Evolutionary conservation across 2,113 vertebrate genomes (phyloP), one percentile per base, ranked within the genome.

Genomic region (Rhinolophus ferrumequinum): DNA sequence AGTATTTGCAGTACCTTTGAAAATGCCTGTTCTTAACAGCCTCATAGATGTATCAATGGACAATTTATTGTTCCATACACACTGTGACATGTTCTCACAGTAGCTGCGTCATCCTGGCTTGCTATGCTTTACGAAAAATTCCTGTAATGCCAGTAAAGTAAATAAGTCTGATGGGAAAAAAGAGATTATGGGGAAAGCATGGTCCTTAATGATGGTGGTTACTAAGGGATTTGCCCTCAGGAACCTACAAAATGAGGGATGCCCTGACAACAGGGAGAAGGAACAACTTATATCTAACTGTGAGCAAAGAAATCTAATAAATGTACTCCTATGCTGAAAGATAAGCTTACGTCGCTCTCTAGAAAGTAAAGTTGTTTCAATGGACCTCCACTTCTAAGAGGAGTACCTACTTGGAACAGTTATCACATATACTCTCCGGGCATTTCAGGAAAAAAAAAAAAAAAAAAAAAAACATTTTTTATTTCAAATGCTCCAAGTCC

Each of bases 81-180:
- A 58, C 21, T n/a, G 26, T 83, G 94, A 88, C 91, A 97, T 70
- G 41, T 93, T 96, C 88, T 72, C 94, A 50, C 10, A 64, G 84
- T 72, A 95, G 62, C 90, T 96, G 67, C 28, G 38, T 96, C 94
- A 90, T 82, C 67, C 87, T n/a, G 33, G 30, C 80, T 87, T 96
- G 67, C 77, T 96, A 47, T 79, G 72, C 88, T 96, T 96, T 82
- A 89, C 47, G 88, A 90, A 88, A 90, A 52, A 13, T 70, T 96
- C 54, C 85, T 94, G 14, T 94, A 79, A 62, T 93, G 50, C 73
- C 47, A 50, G 41, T 84, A 83, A 96, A 83, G n/a, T 52, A 70
- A 52, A 16, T 33, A 60, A 81, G 52, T 77, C 62, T 93, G 85
- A 52, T 5, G 0, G 92, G 88, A 72, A 95, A 75, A 72, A 35